Conservation (phyloP, 2,888 invertebrate genomes). For the Steromphala cineraria region DNA sequence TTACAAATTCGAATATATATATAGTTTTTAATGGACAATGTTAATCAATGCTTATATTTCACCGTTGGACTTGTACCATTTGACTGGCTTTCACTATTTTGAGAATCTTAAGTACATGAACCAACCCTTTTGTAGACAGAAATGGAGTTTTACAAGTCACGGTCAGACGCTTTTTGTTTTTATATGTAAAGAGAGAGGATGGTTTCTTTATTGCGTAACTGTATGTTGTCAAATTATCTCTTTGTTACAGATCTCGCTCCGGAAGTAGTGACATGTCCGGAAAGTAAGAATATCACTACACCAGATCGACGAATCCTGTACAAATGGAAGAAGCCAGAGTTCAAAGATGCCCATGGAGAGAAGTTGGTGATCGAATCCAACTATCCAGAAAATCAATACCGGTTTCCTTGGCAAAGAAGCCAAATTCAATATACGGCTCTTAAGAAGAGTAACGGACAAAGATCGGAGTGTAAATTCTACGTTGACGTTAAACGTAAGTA, state of each 20-base stretch:
- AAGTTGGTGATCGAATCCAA: conserved; percentile 3
- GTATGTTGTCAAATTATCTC: not conserved
- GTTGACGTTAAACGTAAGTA: conserved; percentile 21
- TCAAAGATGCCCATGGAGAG: conserved; percentile 14
- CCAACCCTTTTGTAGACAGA: no score
- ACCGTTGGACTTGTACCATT: no score
- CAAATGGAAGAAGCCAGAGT: conserved; percentile 6
- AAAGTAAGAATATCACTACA: not conserved
- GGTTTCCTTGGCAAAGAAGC: conserved; percentile 22
- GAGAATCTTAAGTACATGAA: no score
- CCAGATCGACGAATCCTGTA: not conserved
- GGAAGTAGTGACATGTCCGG: not conserved
- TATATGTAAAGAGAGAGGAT: no score
- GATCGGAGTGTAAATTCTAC: conserved; percentile 6
- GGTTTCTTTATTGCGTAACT: not conserved
- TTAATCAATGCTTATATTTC: no score
- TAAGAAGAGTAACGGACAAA: conserved; percentile 17
- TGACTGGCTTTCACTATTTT: no score
- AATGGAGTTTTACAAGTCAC: no score
- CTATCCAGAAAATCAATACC: not conserved
- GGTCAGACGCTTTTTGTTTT: no score
- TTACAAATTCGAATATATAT: no score
- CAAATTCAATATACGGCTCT: conserved; percentile 20
- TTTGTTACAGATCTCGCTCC: conserved; percentile 5
- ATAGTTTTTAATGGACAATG: no score